Evolutionary conservation across 2,113 vertebrate genomes (phyloP).

Genomic region (Sigmodon hispidus): DNA sequence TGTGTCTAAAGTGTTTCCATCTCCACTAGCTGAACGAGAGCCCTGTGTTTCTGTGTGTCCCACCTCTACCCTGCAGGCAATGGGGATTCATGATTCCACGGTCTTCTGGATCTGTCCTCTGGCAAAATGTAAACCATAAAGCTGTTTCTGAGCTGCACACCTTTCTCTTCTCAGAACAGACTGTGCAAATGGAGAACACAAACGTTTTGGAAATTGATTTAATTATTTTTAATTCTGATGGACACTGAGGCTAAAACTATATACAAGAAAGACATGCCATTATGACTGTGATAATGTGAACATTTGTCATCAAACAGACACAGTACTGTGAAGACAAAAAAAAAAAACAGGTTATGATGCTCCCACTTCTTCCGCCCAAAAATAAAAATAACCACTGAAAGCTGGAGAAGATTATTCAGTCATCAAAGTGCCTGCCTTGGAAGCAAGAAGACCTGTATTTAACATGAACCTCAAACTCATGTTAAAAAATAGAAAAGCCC

Average conservation of each 20-base stretch:
- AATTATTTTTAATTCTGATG: not conserved
- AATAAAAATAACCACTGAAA: slow-evolving; percentile 72
- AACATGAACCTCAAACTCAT: not conserved
- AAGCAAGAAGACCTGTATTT: not conserved
- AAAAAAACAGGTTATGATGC: not conserved
- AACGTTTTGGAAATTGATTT: not conserved
- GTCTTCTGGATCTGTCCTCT: not conserved
- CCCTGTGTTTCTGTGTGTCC: not conserved
- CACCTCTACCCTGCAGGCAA: too few species aligned
- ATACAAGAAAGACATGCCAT: not conserved
- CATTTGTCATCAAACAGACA: not conserved
- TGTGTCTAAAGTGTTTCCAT: not conserved
- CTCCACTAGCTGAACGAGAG: not conserved
- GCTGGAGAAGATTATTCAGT: slow-evolving; percentile 5
- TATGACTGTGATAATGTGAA: not conserved
- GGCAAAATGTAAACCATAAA: not conserved
- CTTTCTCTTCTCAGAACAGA: not conserved
- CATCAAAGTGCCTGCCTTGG: not conserved
- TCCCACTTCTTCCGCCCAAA: not conserved
- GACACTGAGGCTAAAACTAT: not conserved
- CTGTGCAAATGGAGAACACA: not conserved
- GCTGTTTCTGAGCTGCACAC: not conserved
- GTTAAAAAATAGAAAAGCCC: not conserved
- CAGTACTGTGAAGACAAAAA: not conserved
- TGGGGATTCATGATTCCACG: not conserved